Evolutionary conservation across 2,888 invertebrate genomes (phyloP).

Genomic region (Frankliniella fusca): DNA sequence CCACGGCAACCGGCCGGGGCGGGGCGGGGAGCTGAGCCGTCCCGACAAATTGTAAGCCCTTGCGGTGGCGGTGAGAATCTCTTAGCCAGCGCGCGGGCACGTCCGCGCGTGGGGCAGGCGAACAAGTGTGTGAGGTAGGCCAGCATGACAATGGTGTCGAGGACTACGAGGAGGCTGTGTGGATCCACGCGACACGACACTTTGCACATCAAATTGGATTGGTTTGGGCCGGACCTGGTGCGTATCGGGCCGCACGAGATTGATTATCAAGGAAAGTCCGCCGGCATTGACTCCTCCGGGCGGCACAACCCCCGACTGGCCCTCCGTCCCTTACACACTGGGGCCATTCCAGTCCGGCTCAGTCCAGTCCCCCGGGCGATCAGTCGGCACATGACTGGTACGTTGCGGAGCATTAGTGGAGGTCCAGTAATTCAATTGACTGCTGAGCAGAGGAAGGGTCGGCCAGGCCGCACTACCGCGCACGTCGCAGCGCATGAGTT

Average conservation of each 20-base stretch:
- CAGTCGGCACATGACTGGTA: conserved; percentile 24
- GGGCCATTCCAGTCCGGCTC: neutral
- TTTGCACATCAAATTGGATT: no score
- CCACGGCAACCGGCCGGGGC: neutral
- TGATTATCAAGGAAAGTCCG: no score
- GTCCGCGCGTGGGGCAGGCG: neutral
- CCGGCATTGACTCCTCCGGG: no score
- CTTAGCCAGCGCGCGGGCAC: neutral
- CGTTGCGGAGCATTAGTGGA: conserved; percentile 12
- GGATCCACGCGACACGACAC: no score
- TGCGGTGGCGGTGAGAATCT: no score
- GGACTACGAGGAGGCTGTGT: no score
- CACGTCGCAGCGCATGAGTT: neutral
- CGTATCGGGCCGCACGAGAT: no score
- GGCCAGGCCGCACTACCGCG: neutral
- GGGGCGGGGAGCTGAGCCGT: neutral
- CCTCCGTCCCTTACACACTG: no score
- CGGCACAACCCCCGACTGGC: no score
- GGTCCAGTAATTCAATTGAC: conserved; percentile 18
- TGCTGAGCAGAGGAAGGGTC: neutral
- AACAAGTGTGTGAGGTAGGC: no score
- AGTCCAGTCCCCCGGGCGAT: neutral
- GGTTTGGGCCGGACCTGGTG: no score
- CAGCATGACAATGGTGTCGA: no score
- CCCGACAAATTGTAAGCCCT: conserved; percentile 18